Percentiles rank a stretch among this genome's conserved stretches.
phyloP scores from a whole-genome alignment of 2,888 invertebrate genomes.

The Volucella inanis region DNA sequence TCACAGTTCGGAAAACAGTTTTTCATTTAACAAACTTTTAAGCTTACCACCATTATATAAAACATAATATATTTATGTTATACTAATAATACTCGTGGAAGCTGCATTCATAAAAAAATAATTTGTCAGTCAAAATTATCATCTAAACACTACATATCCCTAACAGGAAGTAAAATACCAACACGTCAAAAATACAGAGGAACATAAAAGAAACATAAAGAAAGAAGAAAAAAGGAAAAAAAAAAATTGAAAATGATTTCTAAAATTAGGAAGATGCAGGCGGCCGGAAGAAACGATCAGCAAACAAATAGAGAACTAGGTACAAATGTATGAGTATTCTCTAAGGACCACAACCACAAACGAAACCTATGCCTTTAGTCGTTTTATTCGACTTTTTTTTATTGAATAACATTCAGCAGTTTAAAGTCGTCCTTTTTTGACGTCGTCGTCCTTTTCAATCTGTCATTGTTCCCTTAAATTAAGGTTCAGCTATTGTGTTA shows the following conservation, averaged over 20 bases:
- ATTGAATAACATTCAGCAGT: constrained; percentile 55
- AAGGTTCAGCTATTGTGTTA: constrained; percentile 68
- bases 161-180: constrained; percentile 68
- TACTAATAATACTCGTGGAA: background rate
- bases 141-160: constrained; percentile 59
- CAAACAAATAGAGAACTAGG: constrained; percentile 69
- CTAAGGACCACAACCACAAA: constrained; percentile 61
- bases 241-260: constrained; percentile 51
- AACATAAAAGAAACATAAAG: constrained; percentile 16
- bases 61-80: too few species aligned
- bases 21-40: too few species aligned
- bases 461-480: constrained; percentile 70
- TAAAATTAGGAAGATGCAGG: constrained; percentile 71
- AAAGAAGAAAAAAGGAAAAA: constrained; percentile 40
- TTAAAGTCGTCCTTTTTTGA: constrained; percentile 43
- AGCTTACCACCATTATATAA: too few species aligned
- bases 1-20: too few species aligned
- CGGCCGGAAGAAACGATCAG: constrained; percentile 73
- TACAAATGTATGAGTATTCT: constrained; percentile 65
- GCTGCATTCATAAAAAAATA: constrained; percentile 46
- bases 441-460: constrained; percentile 53
- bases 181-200: constrained; percentile 23
- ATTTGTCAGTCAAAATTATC: constrained; percentile 71
- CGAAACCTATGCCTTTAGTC: constrained; percentile 31
- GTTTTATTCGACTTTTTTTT: constrained; percentile 48